These are phyloP conservation scores for Coluber constrictor DNA, from an alignment of 2,797 vertebrate species.

Conservation along the genomic window DNA sequence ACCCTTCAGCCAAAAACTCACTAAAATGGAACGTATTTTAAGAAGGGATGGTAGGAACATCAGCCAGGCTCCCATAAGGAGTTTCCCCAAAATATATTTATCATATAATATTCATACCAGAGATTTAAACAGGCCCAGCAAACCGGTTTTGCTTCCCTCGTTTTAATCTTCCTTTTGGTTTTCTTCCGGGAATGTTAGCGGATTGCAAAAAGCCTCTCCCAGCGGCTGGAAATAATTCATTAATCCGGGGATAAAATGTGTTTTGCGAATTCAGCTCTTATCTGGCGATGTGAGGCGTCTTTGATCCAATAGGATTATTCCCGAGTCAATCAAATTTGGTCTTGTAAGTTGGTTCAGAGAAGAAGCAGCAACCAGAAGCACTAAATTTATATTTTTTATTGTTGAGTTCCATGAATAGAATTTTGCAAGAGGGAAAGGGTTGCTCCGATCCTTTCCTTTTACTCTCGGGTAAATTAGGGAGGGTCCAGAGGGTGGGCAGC, in stretches of 20 bases:
- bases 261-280: neutral
- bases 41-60: neutral
- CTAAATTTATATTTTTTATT: neutral
- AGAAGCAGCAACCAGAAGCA: neutral
- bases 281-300: rapidly evolving
- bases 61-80: neutral
- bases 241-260: neutral
- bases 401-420: neutral
- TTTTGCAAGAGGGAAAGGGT: neutral
- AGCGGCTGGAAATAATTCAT: neutral
- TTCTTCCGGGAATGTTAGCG: neutral
- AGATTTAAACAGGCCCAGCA: neutral
- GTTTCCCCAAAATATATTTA: neutral
- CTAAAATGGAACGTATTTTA: neutral
- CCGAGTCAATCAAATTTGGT: neutral
- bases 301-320: neutral
- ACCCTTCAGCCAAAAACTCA: neutral
- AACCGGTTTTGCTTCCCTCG: neutral
- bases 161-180: neutral
- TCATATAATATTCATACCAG: neutral
- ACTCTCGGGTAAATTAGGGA: neutral
- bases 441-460: neutral
- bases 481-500: no score
- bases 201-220: neutral
- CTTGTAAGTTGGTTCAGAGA: neutral